Evolutionary conservation across 2,888 invertebrate species (phyloP).

Genomic region (Parnassius mnemosyne): DNA sequence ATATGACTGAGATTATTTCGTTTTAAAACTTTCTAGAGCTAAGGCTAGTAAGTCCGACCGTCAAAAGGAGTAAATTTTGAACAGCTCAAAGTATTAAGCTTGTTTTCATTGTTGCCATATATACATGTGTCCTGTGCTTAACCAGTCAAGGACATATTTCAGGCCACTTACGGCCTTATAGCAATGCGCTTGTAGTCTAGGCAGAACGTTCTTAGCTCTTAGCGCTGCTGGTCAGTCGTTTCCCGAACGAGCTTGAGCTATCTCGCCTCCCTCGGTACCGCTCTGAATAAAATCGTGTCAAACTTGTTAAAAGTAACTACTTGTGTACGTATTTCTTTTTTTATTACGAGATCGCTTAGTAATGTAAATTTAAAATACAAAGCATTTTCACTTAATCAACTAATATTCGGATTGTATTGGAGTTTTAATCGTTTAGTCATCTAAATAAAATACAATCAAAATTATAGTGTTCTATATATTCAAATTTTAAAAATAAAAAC

Average conservation of each 20-base stretch:
- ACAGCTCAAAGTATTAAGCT: neutral
- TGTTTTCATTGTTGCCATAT: neutral
- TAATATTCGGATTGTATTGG: too few relatives aligned
- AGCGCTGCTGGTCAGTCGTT: conserved; percentile 4
- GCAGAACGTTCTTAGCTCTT: neutral
- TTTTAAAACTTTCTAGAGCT: neutral
- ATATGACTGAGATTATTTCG: neutral
- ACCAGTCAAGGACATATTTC: neutral
- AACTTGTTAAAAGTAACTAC: neutral
- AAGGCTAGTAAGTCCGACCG: neutral
- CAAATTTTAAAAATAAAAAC: too few relatives aligned
- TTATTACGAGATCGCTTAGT: neutral
- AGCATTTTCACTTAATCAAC: too few relatives aligned
- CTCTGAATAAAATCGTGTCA: neutral
- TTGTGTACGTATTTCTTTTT: neutral
- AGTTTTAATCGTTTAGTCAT: too few relatives aligned
- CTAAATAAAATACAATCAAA: too few relatives aligned
- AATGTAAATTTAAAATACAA: too few relatives aligned
- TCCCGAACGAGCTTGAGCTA: neutral
- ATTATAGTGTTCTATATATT: too few relatives aligned
- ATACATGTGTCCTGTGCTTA: conserved; percentile 3
- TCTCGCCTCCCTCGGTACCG: neutral
- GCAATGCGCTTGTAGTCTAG: conserved; percentile 11
- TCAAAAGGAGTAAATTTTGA: conserved; percentile 4
- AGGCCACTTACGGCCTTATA: neutral